Evolutionary conservation across 2,888 invertebrate species (phyloP).

Genomic region (Elysia crispata): DNA sequence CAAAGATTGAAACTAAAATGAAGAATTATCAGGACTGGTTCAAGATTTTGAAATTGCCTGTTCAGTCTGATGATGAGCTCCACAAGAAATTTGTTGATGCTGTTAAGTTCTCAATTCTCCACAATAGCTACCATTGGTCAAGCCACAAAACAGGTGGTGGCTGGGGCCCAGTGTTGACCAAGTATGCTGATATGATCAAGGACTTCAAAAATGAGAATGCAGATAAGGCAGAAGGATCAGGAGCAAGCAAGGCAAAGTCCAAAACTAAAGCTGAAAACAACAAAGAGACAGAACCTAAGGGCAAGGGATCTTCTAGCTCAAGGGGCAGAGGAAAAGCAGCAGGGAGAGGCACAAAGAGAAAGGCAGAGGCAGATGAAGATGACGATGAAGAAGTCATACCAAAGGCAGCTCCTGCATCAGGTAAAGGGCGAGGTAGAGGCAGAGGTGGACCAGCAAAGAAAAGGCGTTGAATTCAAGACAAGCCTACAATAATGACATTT

Average conservation of each 20-base stretch:
- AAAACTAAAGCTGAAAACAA: neutral
- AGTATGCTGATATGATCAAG: slow-evolving; percentile 56
- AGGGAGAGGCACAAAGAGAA: slow-evolving; percentile 24
- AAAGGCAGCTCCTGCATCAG: neutral
- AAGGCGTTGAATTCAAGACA: slow-evolving; percentile 14
- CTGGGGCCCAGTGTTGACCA: slow-evolving; percentile 63
- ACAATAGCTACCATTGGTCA: slow-evolving; percentile 67
- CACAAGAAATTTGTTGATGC: slow-evolving; percentile 60
- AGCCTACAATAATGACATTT: too few relatives aligned
- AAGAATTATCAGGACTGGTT: slow-evolving; percentile 69
- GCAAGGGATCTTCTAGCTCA: neutral
- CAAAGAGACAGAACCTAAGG: neutral
- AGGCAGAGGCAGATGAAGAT: neutral
- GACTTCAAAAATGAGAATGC: neutral
- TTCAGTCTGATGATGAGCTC: slow-evolving; percentile 62
- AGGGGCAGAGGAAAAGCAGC: slow-evolving; percentile 29
- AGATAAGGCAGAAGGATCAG: neutral
- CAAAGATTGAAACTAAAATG: slow-evolving; percentile 61
- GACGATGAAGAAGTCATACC: neutral
- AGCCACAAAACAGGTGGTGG: slow-evolving; percentile 68
- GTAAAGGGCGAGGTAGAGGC: slow-evolving; percentile 5
- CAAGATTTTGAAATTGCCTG: slow-evolving; percentile 65
- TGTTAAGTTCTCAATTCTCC: slow-evolving; percentile 65
- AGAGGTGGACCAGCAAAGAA: slow-evolving; percentile 1
- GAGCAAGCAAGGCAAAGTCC: neutral